Percentiles rank a stretch among this genome's conserved stretches.
Evolutionary conservation across 2,113 vertebrate species (phyloP).

Genomic region (Pachyramphus minor): DNA sequence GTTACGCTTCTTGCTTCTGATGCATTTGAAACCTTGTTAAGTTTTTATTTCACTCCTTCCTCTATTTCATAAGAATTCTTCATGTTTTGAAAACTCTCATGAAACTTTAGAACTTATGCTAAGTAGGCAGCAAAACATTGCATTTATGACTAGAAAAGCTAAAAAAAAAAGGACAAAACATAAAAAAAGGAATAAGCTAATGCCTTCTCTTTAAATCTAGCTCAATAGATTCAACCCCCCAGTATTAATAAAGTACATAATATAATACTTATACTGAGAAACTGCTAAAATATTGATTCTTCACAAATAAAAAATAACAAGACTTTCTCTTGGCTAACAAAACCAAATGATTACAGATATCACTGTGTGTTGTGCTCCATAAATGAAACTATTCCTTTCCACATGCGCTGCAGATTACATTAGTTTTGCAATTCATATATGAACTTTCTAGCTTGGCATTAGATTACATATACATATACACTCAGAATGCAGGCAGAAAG

Average conservation of each 20-base stretch:
- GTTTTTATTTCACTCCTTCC: not conserved
- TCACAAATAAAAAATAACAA: not conserved
- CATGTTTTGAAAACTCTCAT: not conserved
- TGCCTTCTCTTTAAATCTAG: not conserved
- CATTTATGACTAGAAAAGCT: not conserved
- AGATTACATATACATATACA: constrained; percentile 22
- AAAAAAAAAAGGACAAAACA: not conserved
- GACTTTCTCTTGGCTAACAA: not conserved
- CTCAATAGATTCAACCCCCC: not conserved
- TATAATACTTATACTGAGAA: not conserved
- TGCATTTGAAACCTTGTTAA: not conserved
- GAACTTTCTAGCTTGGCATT: constrained; percentile 29
- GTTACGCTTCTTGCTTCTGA: not conserved
- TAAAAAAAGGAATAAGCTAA: not conserved
- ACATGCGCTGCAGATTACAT: not conserved
- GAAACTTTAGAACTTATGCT: not conserved
- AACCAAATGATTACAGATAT: not conserved
- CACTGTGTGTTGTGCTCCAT: not conserved
- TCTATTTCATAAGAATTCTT: not conserved
- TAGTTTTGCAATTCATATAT: not conserved
- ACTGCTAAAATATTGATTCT: not conserved
- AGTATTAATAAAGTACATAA: not conserved
- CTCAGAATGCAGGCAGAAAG: not conserved
- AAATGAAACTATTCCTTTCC: constrained; percentile 1
- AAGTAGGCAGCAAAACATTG: not conserved